A percentile compares a stretch with the other conserved stretches of the same genome.
These are phyloP conservation scores for Microcebus murinus DNA, from an alignment of 2,113 vertebrate species.

Conservation along the genomic window DNA sequence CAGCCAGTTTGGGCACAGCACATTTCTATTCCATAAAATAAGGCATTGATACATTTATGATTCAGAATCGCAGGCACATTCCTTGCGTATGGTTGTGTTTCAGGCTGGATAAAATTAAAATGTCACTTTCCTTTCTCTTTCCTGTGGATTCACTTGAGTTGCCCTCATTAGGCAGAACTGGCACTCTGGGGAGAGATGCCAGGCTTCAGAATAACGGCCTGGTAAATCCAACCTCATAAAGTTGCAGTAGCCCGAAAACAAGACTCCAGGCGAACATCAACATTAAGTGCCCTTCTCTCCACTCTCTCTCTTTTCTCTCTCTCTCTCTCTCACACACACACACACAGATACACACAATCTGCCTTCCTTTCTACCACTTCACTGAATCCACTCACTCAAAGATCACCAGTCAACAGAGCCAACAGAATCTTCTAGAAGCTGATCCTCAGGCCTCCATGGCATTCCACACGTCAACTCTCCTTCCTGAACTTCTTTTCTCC, in stretches of 20 bases:
- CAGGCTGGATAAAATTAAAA: slow-evolving; percentile 41
- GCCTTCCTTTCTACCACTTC: background rate
- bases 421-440: background rate
- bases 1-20: slow-evolving; percentile 60
- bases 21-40: slow-evolving; percentile 45
- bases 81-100: background rate
- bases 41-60: background rate
- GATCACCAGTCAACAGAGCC: background rate
- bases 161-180: slow-evolving; percentile 26
- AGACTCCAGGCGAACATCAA: background rate
- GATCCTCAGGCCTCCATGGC: background rate
- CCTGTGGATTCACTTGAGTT: slow-evolving; percentile 32
- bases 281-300: background rate
- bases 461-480: background rate
- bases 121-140: slow-evolving; percentile 34
- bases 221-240: background rate
- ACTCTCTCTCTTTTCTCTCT: too few species aligned
- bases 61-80: background rate
- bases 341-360: background rate
- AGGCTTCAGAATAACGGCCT: slow-evolving; percentile 46
- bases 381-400: background rate
- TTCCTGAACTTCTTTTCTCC: background rate
- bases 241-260: background rate
- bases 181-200: slow-evolving; percentile 32
- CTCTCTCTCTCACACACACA: background rate